Conservation (phyloP, 2,888 invertebrate genomes). For the Hydrotaea diabolus region DNA sequence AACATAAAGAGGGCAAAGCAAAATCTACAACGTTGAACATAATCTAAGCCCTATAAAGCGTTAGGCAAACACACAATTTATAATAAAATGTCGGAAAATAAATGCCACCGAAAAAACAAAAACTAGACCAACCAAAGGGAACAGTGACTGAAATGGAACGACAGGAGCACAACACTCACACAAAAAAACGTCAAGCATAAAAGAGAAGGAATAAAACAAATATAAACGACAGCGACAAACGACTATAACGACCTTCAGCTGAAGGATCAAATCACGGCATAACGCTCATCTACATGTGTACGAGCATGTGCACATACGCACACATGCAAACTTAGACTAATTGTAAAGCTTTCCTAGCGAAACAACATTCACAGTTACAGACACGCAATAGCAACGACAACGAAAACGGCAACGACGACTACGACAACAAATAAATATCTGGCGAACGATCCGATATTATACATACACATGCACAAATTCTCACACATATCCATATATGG, state of each 20-base stretch:
- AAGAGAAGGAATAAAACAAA: constrained; percentile 7
- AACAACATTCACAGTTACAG: constrained; percentile 6
- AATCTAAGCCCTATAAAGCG: constrained; percentile 29
- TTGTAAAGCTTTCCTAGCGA: constrained; percentile 41
- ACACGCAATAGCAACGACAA: background rate
- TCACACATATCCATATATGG: background rate
- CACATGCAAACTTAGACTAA: constrained; percentile 33
- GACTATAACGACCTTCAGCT: constrained; percentile 49
- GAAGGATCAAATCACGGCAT: constrained; percentile 53
- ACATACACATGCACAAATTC: background rate
- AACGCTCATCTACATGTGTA: background rate
- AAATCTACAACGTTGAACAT: constrained; percentile 36
- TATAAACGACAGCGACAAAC: constrained; percentile 36
- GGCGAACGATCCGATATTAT: background rate
- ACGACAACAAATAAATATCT: constrained; percentile 41
- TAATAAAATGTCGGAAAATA: constrained; percentile 32
- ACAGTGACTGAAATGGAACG: background rate
- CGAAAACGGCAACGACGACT: constrained; percentile 8
- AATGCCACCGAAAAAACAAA: constrained; percentile 4
- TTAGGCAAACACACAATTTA: constrained; percentile 41
- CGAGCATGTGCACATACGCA: background rate
- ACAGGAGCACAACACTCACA: background rate
- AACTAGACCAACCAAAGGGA: background rate
- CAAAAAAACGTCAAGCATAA: background rate
- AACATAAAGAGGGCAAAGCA: constrained; percentile 10